Conservation (phyloP, 1,140 invertebrate genomes). For the Brachionus calyciflorus region DNA sequence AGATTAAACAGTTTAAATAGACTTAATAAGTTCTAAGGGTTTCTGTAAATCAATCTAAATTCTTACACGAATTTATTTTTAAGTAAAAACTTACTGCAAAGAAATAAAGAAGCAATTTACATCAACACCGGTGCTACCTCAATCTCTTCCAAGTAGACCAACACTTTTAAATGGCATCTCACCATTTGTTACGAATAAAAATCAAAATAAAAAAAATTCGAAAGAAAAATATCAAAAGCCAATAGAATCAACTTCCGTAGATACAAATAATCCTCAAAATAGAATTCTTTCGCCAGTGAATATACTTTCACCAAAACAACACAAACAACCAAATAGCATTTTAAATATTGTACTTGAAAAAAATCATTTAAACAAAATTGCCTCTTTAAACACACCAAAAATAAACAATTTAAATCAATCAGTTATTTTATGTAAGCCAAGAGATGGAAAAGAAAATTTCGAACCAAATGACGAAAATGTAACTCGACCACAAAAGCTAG, state of each 20-base stretch:
- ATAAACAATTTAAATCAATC: not conserved
- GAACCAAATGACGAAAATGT: not conserved
- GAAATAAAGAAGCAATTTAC: not conserved
- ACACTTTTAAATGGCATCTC: constrained; percentile 15
- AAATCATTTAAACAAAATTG: constrained; percentile 25
- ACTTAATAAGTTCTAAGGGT: no score
- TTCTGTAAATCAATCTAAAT: not conserved
- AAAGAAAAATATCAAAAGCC: not conserved
- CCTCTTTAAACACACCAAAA: not conserved
- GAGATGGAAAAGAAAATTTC: not conserved
- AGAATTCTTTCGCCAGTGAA: no score
- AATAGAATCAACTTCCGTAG: no score
- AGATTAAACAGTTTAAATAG: no score
- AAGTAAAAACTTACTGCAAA: constrained; percentile 1
- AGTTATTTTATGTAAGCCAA: not conserved
- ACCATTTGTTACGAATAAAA: not conserved
- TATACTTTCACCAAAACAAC: no score
- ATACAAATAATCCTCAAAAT: no score
- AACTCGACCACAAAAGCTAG: not conserved
- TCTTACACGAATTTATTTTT: not conserved
- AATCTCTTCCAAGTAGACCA: not conserved
- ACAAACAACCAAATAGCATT: not conserved
- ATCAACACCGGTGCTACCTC: not conserved
- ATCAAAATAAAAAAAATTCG: not conserved
- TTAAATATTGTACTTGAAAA: not conserved